Percentiles rank a stretch among this genome's conserved stretches.
phyloP scores from a whole-genome alignment of 2,888 invertebrate genomes.

The Loripinus fragilis region DNA sequence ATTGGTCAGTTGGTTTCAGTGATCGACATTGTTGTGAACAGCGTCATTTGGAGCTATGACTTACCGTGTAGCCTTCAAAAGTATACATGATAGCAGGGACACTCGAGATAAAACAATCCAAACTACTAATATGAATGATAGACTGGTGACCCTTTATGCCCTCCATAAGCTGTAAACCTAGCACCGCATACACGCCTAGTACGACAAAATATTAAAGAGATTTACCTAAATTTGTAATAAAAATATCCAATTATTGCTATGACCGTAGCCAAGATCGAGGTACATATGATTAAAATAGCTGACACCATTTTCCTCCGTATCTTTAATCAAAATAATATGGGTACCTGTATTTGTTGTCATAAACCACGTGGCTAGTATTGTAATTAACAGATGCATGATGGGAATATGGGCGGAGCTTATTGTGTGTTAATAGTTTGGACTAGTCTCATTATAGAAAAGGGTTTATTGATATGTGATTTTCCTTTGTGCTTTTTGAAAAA shows the following conservation, averaged over 20 bases:
- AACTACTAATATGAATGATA: no score
- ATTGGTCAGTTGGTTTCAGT: no score
- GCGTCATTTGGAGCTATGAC: no score
- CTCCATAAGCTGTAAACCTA: no score
- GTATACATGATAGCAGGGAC: no score
- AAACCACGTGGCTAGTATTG: background rate
- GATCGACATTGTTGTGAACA: no score
- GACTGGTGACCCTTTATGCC: no score
- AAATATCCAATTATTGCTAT: slow-evolving; percentile 36
- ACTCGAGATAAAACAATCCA: no score
- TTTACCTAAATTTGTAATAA: slow-evolving; percentile 58
- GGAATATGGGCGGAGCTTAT: slow-evolving; percentile 59
- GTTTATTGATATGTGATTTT: no score
- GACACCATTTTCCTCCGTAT: slow-evolving; percentile 13
- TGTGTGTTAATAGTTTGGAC: background rate
- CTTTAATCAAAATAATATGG: background rate
- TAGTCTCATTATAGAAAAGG: background rate
- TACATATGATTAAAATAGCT: background rate
- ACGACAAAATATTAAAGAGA: background rate
- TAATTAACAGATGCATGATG: slow-evolving; percentile 39
- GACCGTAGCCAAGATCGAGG: background rate
- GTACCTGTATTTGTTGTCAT: slow-evolving; percentile 8
- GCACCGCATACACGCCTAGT: no score
- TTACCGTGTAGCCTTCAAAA: no score
- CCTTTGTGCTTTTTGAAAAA: no score